Evolutionary conservation across 2,113 vertebrate species (phyloP).

Genomic region (Paradisaea rubra): DNA sequence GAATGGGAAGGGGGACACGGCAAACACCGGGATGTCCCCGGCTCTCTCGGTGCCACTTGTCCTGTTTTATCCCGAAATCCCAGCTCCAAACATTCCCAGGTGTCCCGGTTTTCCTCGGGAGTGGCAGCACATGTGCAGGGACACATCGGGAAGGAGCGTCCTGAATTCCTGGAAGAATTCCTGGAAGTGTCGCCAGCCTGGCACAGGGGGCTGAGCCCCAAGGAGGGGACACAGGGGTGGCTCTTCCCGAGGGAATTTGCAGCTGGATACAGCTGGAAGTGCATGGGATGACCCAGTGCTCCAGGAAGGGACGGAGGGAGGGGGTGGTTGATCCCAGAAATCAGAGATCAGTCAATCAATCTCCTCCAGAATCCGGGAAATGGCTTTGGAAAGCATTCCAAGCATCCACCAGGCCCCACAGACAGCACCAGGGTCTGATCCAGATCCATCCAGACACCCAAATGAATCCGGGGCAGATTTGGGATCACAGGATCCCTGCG

Average conservation of each 20-base stretch:
- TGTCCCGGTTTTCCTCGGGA: neutral
- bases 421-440: neutral
- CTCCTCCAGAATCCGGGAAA: neutral
- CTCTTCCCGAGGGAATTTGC: neutral
- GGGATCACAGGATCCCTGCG: neutral
- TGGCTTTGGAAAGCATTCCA: neutral
- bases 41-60: rapidly evolving
- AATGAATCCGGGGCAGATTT: neutral
- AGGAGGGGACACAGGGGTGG: rapidly evolving
- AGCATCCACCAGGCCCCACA: neutral
- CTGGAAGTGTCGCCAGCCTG: rapidly evolving
- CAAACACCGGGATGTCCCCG: neutral
- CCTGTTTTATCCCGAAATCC: neutral
- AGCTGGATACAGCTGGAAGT: neutral
- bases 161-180: neutral
- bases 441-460: neutral
- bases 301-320: neutral
- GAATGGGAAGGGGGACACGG: neutral
- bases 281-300: rapidly evolving
- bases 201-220: neutral
- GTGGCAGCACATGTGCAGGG: neutral
- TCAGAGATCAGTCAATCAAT: neutral
- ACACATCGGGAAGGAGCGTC: neutral
- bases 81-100: neutral
- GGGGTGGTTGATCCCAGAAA: neutral